phyloP scores from a whole-genome alignment of 2,797 vertebrate species.

The Tinamus major region DNA sequence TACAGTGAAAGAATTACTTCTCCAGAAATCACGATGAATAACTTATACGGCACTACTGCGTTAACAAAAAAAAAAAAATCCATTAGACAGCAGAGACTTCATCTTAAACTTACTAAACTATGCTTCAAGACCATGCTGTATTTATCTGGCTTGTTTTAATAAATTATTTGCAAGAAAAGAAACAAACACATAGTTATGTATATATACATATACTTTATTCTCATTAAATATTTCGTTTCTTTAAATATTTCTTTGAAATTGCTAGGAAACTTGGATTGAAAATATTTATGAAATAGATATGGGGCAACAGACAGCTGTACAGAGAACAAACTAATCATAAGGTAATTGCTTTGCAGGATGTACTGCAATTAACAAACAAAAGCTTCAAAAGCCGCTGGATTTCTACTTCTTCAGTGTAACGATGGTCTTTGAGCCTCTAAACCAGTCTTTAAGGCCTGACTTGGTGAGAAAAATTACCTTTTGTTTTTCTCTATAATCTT shows the following conservation, averaged over 20 bases:
- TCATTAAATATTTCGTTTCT: background rate
- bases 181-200: background rate
- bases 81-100: background rate
- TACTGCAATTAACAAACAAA: background rate
- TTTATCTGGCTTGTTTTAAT: background rate
- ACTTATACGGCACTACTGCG: background rate
- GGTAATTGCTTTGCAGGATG: background rate
- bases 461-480: slow-evolving; percentile 80
- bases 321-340: background rate
- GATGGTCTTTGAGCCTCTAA: background rate
- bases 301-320: background rate
- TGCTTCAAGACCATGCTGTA: background rate
- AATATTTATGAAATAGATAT: background rate
- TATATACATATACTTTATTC: background rate
- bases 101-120: background rate
- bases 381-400: background rate
- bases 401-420: background rate
- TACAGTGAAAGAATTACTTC: background rate
- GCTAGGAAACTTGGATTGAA: background rate
- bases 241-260: background rate
- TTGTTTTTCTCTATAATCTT: slow-evolving; percentile 91
- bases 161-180: background rate
- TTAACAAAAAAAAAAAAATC: background rate
- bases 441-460: background rate
- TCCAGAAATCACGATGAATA: background rate